These are phyloP conservation scores for Berghia stephanieae DNA, from an alignment of 1,140 invertebrate genomes.

Conservation along the genomic window DNA sequence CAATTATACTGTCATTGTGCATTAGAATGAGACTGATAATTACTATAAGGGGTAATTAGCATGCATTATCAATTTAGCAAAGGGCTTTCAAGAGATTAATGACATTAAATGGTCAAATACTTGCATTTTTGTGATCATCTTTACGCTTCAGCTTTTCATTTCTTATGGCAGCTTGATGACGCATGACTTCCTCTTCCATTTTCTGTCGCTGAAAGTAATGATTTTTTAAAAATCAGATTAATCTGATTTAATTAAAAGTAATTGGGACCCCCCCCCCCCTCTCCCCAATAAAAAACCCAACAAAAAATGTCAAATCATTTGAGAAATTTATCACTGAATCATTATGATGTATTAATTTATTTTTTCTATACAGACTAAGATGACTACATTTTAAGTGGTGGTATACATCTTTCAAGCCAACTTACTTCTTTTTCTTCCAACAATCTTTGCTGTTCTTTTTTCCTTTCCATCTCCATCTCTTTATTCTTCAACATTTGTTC, in stretches of 20 bases:
- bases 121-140: constrained; percentile 52
- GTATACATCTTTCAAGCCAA: too few species aligned
- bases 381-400: too few species aligned
- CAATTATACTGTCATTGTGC: background rate
- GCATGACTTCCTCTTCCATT: constrained; percentile 76
- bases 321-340: background rate
- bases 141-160: constrained; percentile 70
- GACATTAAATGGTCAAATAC: background rate
- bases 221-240: background rate
- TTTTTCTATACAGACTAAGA: background rate
- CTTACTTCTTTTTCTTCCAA: constrained; percentile 71
- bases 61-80: background rate
- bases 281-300: background rate
- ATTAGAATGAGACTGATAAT: background rate
- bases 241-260: background rate
- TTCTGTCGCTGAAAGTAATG: constrained; percentile 44
- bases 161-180: constrained; percentile 75
- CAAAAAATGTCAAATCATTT: background rate
- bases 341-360: background rate
- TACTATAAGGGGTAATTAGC: background rate
- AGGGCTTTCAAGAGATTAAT: background rate
- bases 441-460: constrained; percentile 71
- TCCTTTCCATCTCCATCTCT: constrained; percentile 67
- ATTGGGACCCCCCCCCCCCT: too few species aligned
- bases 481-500: constrained; percentile 82